These are phyloP conservation scores for Scaptodrosophila latifasciaeformis DNA, from an alignment of 2,888 invertebrate species.

Conservation along the genomic window DNA sequence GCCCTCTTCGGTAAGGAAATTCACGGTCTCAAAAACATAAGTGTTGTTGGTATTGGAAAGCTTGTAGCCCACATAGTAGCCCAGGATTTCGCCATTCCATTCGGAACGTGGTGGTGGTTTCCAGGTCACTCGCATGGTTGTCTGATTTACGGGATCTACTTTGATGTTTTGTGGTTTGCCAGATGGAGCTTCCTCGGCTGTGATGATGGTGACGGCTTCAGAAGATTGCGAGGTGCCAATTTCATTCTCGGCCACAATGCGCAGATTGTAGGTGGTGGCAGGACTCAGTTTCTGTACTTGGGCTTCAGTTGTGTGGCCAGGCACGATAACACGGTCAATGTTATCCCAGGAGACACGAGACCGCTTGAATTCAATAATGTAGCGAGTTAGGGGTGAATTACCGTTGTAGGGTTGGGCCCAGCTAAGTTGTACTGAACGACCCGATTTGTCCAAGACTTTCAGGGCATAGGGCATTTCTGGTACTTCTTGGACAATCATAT, in stretches of 20 bases:
- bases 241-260: constrained; percentile 95
- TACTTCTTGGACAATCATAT: constrained; percentile 92
- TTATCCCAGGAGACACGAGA: constrained; percentile 89
- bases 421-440: constrained; percentile 90
- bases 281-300: constrained; percentile 92
- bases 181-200: constrained; percentile 93
- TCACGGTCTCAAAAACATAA: constrained; percentile 92
- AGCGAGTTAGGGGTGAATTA: constrained; percentile 91
- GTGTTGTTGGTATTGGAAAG: constrained; percentile 89
- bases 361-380: constrained; percentile 93
- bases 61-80: constrained; percentile 94
- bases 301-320: constrained; percentile 92
- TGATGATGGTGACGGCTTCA: constrained; percentile 94
- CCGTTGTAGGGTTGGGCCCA: constrained; percentile 96
- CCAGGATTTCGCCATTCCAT: constrained; percentile 94
- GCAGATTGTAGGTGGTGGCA: constrained; percentile 93
- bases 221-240: constrained; percentile 95
- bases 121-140: constrained; percentile 91
- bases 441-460: constrained; percentile 92
- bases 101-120: constrained; percentile 91
- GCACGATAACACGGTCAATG: constrained; percentile 90
- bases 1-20: constrained; percentile 92
- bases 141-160: constrained; percentile 91
- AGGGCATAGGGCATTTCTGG: constrained; percentile 90
- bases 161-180: constrained; percentile 89